Evolutionary conservation across 1,140 invertebrate species (phyloP).

Genomic region (Planococcus citri): DNA sequence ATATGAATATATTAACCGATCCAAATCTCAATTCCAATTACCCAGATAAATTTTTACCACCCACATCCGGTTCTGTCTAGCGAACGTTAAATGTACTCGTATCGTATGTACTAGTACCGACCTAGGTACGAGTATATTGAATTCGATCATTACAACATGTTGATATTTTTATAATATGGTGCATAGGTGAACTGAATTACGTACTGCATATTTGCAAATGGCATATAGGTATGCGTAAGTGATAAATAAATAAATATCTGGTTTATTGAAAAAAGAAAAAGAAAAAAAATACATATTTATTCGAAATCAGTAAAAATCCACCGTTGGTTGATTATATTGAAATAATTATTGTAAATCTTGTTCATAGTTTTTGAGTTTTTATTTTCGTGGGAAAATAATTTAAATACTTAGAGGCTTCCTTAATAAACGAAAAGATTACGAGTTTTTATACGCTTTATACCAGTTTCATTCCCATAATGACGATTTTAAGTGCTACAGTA

Average conservation of each 20-base stretch:
- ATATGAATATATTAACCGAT: not conserved
- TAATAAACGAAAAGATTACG: slow-evolving; percentile 12
- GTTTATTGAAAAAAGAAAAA: no score
- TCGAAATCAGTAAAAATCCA: not conserved
- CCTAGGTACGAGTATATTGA: no score
- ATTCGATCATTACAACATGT: no score
- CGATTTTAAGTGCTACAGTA: not conserved
- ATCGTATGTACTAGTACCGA: no score
- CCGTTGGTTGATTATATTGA: not conserved
- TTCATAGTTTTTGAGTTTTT: not conserved
- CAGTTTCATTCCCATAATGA: slow-evolving; percentile 19
- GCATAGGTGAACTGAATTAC: no score
- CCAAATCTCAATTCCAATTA: not conserved
- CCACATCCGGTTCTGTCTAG: not conserved
- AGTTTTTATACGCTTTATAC: slow-evolving; percentile 5
- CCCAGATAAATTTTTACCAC: not conserved
- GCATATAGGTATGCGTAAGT: not conserved
- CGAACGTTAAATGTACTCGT: not conserved
- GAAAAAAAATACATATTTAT: no score
- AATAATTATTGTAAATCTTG: slow-evolving; percentile 16
- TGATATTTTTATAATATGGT: no score
- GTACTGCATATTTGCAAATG: no score
- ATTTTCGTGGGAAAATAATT: slow-evolving; percentile 18
- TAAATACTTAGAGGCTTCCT: slow-evolving; percentile 15
- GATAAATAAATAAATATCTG: no score